Evolutionary conservation across 2,888 invertebrate species (phyloP), one percentile per base, ranked within the genome.

Genomic region (Nineta flava): DNA sequence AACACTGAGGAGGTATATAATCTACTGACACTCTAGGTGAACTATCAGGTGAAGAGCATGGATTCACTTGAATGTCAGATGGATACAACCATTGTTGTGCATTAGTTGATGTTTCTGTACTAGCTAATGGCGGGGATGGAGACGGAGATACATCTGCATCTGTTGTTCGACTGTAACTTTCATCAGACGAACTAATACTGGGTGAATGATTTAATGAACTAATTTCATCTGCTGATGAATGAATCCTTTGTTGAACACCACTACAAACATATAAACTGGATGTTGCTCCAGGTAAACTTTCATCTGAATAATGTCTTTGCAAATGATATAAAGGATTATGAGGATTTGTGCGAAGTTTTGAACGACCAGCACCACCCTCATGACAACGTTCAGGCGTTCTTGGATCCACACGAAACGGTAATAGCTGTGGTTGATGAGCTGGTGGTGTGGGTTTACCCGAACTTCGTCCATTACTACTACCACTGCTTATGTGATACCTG

Each of bases 151-250:
- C 76, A 54, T 78, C 76, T 31, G 79, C 86, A 60, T 84, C 83
- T 0, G 85, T 86, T 4, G 86, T 86, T 56, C 86, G 76, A 41
- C 85, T 84, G 61, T 84, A 87, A 65, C 86, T 86, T 65, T 87
- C 87, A 61, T 87, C 87, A 0, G 87, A 87, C 49, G 87, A 87
- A 63, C 84, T 85, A 54, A 87, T 79, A 61, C 84, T 85, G 1
- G 87, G 85, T 7, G 86, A 86, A 57, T 85, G 81, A 48, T 86
- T 86, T 9, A 86, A 69, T 0, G 86, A 86, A 59, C 85, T 86
- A 21, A 87, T 76, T 64, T 87, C 87, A 61, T 87, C 86, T 1
- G 86, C 87, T 2, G 86, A 87, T 6, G 87, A 86, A 61, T 83
- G 82, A 3, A 79, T 79, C 38, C 80, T 67, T 15, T 77, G 77